phyloP scores from a whole-genome alignment of 2,888 invertebrate genomes.

The Drosophila phalerata region DNA sequence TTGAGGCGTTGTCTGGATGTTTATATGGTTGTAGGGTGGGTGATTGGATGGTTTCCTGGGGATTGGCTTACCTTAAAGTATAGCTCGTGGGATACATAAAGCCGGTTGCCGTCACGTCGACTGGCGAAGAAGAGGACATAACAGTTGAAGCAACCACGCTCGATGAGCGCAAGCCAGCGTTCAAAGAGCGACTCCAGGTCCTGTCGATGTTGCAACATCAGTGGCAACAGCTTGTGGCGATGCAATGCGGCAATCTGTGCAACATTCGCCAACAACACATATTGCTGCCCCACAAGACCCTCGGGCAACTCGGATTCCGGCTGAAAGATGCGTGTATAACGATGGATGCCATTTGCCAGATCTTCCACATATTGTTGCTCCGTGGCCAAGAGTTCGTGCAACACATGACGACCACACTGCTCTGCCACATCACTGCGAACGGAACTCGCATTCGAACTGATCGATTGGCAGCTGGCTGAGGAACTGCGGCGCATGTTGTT shows the following conservation, averaged over 20 bases:
- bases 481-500: not conserved
- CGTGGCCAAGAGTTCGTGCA: constrained; percentile 47
- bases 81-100: constrained; percentile 30
- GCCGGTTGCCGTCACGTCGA: constrained; percentile 32
- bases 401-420: constrained; percentile 28
- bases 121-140: constrained; percentile 40
- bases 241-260: constrained; percentile 43
- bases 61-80: constrained; percentile 47
- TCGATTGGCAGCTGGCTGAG: not conserved
- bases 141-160: constrained; percentile 40
- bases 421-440: constrained; percentile 16
- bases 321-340: constrained; percentile 35
- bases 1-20: not conserved
- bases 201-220: constrained; percentile 42
- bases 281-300: constrained; percentile 25
- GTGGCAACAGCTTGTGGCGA: constrained; percentile 36
- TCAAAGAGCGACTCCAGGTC: constrained; percentile 38
- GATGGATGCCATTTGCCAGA: constrained; percentile 25
- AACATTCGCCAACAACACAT: constrained; percentile 37
- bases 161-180: constrained; percentile 36
- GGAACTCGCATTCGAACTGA: not conserved
- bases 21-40: not conserved
- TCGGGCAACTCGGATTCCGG: constrained; percentile 14
- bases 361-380: constrained; percentile 51
- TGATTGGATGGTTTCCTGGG: not conserved